Base-by-base conservation (phyloP, 2,113 vertebrate genomes). In the Procavia capensis region DNA sequence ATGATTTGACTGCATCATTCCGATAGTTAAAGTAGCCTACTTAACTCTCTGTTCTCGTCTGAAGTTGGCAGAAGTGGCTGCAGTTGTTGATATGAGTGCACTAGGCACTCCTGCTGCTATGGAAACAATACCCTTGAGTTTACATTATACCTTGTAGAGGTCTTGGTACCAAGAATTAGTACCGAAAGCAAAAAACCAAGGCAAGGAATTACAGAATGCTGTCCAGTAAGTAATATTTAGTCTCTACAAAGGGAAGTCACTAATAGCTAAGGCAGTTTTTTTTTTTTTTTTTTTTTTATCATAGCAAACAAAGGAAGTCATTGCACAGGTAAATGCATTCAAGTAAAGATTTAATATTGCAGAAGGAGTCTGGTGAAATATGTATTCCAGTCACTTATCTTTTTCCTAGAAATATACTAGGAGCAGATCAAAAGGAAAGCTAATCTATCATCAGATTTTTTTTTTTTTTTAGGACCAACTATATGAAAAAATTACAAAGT, bases 61-160 rank as follows among this genome's bases (percentile, higher is more conserved):
- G 54, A 93, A 86, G 91, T 91, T 86, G 45, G 39, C 74, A 91
- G 5, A 43, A 96, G 93, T 85, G 84, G 50, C 82, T 92, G 31
- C 75, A 96, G 85, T 97, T 87, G 82, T 91, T 91, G 59, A 3
- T 86, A 64, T 78, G 72, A 97, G 95, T 90, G 86, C 80, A 68
- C 75, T 91, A 57, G n/a, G 96, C 27, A 94, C 39, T 66, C 85
- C 85, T 63, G 96, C 80, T 96, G 47, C 96, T 91, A 95, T 97
- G 80, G 94, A 96, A 97, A 96, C 96, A 68, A 89, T 72, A 93
- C 94, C 34, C 31, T 86, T 63, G 68, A 80, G 90, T 95, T 95
- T 93, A 57, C 59, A 87, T 95, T 93, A 95, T 1, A 89, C 27
- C 39, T 84, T 95, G 19, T 80, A 89, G 83, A 96, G 83, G 59